Base-by-base conservation (phyloP, 2,888 invertebrate genomes). In the Caenorhabditis sp. region DNA sequence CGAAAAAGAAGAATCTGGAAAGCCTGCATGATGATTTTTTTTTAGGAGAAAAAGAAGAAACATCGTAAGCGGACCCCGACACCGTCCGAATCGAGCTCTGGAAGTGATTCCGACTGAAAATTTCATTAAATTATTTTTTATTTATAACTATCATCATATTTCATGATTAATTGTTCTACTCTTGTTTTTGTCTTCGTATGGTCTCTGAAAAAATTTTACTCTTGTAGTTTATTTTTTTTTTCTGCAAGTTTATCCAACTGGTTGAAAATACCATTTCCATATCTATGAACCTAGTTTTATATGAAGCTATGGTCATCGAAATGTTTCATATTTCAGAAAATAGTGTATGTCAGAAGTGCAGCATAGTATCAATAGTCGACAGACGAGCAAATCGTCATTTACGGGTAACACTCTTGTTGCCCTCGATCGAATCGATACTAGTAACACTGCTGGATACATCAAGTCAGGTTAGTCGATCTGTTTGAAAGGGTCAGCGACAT, bases 11-110 rank as follows among this genome's bases (percentile, higher is more conserved):
- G n/a, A n/a, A n/a, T n/a, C n/a, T n/a, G n/a, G n/a, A n/a, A n/a
- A n/a, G n/a, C n/a, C n/a, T n/a, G n/a, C n/a, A n/a, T n/a, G 14
- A 12, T 43, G 3, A 43, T 43, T 53, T 58, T 60, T 17, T 78
- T 78, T 62, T 64, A 78, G 76, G 79, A 79, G n/a, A 79, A 79
- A 66, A 79, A 79, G 71, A 75, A 77, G 68, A 77, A 77, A 62
- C 76, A 79, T 49, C 72, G 79, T 23, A 77, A 71, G 60, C 65
- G 77, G 23, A 72, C 64, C 27, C 69, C 79, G 1, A 62, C 64
- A n/a, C 66, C 72, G 37, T 60, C 74, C 8, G 36, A 31, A 60
- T 63, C 69, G 37, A 36, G 6, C 17, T 68, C 75, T 6, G 63
- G 43, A 24, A 71, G 66, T 23, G 75, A 68, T 43, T 69, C 74